Conservation (phyloP, 1,140 invertebrate species). For the Mya arenaria region DNA sequence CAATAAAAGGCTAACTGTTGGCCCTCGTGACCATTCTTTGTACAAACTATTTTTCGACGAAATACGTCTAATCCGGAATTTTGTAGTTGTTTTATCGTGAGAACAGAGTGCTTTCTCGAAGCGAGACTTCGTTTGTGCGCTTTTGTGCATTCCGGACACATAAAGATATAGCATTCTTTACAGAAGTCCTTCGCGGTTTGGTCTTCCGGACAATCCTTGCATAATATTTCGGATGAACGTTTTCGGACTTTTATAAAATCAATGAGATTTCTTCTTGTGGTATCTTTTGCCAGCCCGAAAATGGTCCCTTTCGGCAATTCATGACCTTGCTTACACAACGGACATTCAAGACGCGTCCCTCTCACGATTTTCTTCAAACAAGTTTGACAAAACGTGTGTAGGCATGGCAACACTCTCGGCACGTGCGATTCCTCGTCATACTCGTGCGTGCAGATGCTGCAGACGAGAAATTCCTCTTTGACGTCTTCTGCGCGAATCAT, state of each 20-base stretch:
- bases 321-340: slow-evolving; percentile 57
- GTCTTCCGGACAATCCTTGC: slow-evolving; percentile 66
- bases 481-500: slow-evolving; percentile 63
- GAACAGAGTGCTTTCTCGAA: slow-evolving; percentile 56
- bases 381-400: slow-evolving; percentile 64
- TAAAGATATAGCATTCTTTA: slow-evolving; percentile 65
- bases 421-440: slow-evolving; percentile 61
- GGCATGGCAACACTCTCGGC: slow-evolving; percentile 60
- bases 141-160: slow-evolving; percentile 62
- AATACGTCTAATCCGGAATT: slow-evolving; percentile 58
- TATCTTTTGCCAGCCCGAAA: slow-evolving; percentile 60
- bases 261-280: slow-evolving; percentile 58
- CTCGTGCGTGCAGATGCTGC: slow-evolving; percentile 59
- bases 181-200: slow-evolving; percentile 62
- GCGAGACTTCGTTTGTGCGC: slow-evolving; percentile 61
- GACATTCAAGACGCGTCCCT: slow-evolving; percentile 47
- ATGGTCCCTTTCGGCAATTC: slow-evolving; percentile 47
- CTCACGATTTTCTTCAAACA: slow-evolving; percentile 58
- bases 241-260: slow-evolving; percentile 62
- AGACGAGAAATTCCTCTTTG: slow-evolving; percentile 63
- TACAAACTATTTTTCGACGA: slow-evolving; percentile 56
- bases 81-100: slow-evolving; percentile 57
- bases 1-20: slow-evolving; percentile 61
- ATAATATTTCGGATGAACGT: slow-evolving; percentile 58
- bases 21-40: slow-evolving; percentile 60